Conservation (phyloP, 2,113 vertebrate genomes). For the Gymnarchus niloticus region DNA sequence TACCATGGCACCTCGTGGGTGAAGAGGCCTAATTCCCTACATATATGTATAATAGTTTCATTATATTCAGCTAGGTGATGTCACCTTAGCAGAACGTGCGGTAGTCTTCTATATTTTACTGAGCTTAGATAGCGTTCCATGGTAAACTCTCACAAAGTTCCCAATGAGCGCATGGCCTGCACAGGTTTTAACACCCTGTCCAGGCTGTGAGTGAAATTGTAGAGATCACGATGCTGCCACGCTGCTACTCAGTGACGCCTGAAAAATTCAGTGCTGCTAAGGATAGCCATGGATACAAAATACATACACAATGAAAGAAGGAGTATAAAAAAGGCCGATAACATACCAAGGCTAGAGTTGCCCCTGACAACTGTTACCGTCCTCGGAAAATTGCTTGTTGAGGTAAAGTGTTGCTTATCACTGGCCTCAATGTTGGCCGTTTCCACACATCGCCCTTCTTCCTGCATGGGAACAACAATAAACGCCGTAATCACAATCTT, state of each 20-base stretch:
- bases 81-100: background rate
- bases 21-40: background rate
- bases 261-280: slow-evolving; percentile 41
- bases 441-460: slow-evolving; percentile 52
- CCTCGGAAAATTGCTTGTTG: slow-evolving; percentile 68
- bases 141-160: background rate
- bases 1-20: background rate
- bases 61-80: background rate
- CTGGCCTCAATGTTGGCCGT: slow-evolving; percentile 48
- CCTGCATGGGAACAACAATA: slow-evolving; percentile 45
- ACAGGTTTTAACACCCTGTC: background rate
- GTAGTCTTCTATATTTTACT: background rate
- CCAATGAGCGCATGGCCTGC: background rate
- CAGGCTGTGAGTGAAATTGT: background rate
- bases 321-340: slow-evolving; percentile 52
- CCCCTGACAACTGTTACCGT: slow-evolving; percentile 87
- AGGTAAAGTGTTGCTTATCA: slow-evolving; percentile 44
- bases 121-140: background rate
- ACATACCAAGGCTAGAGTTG: slow-evolving; percentile 91
- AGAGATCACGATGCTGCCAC: background rate
- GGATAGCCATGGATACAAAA: slow-evolving; percentile 51
- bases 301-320: slow-evolving; percentile 53
- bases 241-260: slow-evolving; percentile 38
- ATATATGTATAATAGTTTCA: background rate
- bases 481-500: background rate